These are phyloP conservation scores for Cryptoprocta ferox DNA, from an alignment of 2,797 vertebrate species.

Conservation along the genomic window DNA sequence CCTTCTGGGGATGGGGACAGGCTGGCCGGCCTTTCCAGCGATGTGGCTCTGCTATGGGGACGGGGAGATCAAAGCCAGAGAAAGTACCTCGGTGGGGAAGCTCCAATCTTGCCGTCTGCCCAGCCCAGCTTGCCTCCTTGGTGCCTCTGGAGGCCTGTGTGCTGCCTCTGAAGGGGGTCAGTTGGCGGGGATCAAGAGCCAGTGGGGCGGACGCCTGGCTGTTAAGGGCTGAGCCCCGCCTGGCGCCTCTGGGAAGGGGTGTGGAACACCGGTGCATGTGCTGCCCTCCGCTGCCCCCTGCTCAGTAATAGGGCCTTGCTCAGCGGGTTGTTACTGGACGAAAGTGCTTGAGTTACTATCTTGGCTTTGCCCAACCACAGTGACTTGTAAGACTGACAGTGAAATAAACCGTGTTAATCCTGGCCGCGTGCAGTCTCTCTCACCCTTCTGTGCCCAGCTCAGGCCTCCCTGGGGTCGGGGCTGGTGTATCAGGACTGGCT, in stretches of 20 bases:
- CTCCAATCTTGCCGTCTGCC: not conserved
- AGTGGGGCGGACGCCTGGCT: not conserved
- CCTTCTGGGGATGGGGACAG: not conserved
- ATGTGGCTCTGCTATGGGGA: not conserved
- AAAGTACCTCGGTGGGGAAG: not conserved
- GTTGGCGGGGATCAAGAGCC: not conserved
- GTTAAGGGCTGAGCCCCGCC: not conserved
- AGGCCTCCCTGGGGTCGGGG: not conserved
- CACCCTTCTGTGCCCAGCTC: slow-evolving; percentile 16
- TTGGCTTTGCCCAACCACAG: slow-evolving; percentile 45
- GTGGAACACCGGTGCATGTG: not conserved
- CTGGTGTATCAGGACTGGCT: slow-evolving; percentile 58
- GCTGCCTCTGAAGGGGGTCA: not conserved
- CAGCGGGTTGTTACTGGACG: slow-evolving; percentile 35
- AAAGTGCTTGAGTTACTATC: slow-evolving; percentile 56
- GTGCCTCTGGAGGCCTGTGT: slow-evolving; percentile 5
- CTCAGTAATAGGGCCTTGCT: slow-evolving; percentile 68
- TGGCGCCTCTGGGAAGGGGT: not conserved
- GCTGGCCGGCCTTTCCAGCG: not conserved
- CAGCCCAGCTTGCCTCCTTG: not conserved
- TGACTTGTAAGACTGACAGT: slow-evolving; percentile 67
- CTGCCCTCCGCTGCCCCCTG: not conserved
- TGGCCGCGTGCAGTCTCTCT: slow-evolving; percentile 65
- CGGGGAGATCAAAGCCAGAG: not conserved
- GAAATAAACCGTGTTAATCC: slow-evolving; percentile 81